Base-by-base conservation (phyloP, 2,797 vertebrate genomes). In the Labroides dimidiatus region DNA sequence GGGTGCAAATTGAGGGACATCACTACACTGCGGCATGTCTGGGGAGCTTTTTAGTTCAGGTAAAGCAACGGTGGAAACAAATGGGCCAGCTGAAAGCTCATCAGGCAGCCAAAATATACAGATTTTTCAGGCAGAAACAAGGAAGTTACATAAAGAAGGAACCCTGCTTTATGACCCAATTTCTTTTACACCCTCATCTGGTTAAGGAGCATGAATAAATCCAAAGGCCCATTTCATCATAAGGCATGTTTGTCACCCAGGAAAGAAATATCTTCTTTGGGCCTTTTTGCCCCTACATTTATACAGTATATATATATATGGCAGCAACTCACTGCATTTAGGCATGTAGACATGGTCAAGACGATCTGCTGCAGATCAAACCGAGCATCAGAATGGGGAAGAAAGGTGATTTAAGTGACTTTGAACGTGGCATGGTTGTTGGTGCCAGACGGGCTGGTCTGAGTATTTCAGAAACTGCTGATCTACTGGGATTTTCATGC, bases 1-100 rank as follows among this genome's bases (percentile, higher is more conserved):
- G 82, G 72, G 87, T 77, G 72, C 77, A 91, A 92, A 91, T 82
- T 86, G 86, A 88, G 76, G 80, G 76, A 88, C 86, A 90, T 92
- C 80, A 84, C 84, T 70, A 84, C 76, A 69, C 65, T 71, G 68
- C 61, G 59, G 75, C 71, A 71, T 64, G 77, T 85, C 89, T 76
- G 57, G 89, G 81, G 83, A 88, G 80, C 84, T 77, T 81, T 90
- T 91, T 73, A 72, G 70, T 74, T 85, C 80, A 72, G 84, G 78
- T 88, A 71, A 82, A 79, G 78, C 66, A 80, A 77, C 74, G 71
- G 66, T 48, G 71, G 69, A 72, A 89, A 90, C 52, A 89, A 87
- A 91, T 82, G 63, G 74, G 71, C 65, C 86, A 77, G 75, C 78
- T 84, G 49, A 82, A 88, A 84, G 66, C 84, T 92, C 82, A 87